phyloP scores from a whole-genome alignment of 1,140 invertebrate species.

The Bactericera cockerelli region DNA sequence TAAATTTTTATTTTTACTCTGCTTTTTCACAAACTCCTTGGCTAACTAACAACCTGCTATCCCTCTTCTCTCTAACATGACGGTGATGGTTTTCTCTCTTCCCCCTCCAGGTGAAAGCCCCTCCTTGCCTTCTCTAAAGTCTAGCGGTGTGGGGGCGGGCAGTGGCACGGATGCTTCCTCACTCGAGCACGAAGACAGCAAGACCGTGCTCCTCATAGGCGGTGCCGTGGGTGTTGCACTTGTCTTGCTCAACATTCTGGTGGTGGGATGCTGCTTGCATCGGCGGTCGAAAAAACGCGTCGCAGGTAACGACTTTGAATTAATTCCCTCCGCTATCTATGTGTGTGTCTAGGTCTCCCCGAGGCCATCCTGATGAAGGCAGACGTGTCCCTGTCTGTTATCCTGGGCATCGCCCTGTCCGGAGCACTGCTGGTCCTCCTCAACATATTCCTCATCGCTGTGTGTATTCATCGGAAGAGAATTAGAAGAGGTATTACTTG shows the following conservation, averaged over 20 bases:
- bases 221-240: constrained; percentile 53
- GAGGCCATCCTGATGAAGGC: constrained; percentile 46
- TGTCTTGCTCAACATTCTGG: constrained; percentile 61
- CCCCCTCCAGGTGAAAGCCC: constrained; percentile 20
- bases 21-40: no score
- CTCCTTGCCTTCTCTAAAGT: constrained; percentile 16
- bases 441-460: constrained; percentile 66
- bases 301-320: constrained; percentile 36
- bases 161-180: constrained; percentile 20
- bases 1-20: no score
- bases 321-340: constrained; percentile 17
- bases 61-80: no score
- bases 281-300: constrained; percentile 51
- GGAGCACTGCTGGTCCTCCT: constrained; percentile 60
- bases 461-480: constrained; percentile 62
- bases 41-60: no score
- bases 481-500: constrained; percentile 12
- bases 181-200: constrained; percentile 11
- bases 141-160: constrained; percentile 17
- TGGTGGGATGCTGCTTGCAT: constrained; percentile 75
- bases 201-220: constrained; percentile 51
- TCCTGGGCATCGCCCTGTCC: constrained; percentile 63
- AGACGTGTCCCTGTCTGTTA: constrained; percentile 57
- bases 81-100: no score
- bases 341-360: constrained; percentile 35